Evolutionary conservation across 2,113 vertebrate species (phyloP).

Genomic region (Coturnix japonica): DNA sequence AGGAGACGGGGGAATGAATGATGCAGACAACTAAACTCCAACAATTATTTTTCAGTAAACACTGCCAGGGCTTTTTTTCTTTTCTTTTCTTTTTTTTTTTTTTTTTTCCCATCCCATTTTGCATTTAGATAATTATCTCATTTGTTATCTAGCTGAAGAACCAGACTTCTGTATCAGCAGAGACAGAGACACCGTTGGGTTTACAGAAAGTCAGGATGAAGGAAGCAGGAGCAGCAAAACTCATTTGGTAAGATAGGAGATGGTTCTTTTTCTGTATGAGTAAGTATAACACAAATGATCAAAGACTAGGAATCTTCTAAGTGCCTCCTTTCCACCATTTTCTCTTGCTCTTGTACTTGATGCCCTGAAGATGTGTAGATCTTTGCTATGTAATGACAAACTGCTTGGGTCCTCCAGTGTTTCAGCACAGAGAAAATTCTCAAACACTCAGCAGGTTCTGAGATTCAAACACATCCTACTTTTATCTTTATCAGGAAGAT

Average conservation of each 20-base stretch:
- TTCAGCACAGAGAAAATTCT: neutral
- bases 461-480: neutral
- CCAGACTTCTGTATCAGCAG: neutral
- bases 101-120: constrained; percentile 20
- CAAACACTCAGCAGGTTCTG: neutral
- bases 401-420: neutral
- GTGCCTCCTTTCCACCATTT: neutral
- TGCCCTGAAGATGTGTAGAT: neutral
- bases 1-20: neutral
- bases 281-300: neutral
- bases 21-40: neutral
- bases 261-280: neutral
- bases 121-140: neutral
- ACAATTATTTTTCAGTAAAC: neutral
- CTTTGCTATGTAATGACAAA: neutral
- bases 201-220: neutral
- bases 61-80: neutral
- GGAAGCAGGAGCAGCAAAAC: neutral
- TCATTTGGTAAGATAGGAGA: neutral
- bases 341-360: neutral
- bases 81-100: constrained; percentile 34
- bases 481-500: neutral
- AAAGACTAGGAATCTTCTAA: neutral
- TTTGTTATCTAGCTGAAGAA: neutral
- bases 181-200: neutral